Base-by-base conservation (phyloP, 2,888 invertebrate species). In the Helobdella robusta region DNA sequence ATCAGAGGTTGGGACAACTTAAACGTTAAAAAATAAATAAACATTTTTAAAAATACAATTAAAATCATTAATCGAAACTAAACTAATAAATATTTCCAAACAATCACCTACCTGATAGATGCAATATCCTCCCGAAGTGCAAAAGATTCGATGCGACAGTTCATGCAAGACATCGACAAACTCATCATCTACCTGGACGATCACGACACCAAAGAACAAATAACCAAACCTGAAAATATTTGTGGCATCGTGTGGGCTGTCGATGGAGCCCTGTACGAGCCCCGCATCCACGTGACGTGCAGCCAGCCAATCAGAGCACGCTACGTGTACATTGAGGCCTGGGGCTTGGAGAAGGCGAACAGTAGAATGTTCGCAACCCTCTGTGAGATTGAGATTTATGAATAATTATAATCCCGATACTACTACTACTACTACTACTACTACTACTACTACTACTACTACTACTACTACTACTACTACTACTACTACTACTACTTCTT, bases 351-450 rank as follows among this genome's bases (percentile, higher is more conserved):
- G 40, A 79, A 81, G 70, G 75, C 81, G 56, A 81, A 80, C 78
- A 80, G 79, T 68, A 73, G 79, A 59, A 75, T 82, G 34, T 83
- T 82, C 73, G 80, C 82, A 30, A 80, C 82, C 32, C 73, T 83
- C 23, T 83, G 83, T 70, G 82, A 83, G 74, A 82, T 83, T 15
- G 78, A 80, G 75, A 80, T 82, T 32, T 82, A 82, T 52, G 66
- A 65, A 35, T 69, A 59, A 66, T 30, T 30, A n/a, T n/a, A n/a
- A n/a, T n/a, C n/a, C n/a, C n/a, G n/a, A n/a, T 59, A 59, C 59
- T 44, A 60, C 60, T 44, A 60, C 60, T 44, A 60, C 60, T 44
- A 60, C 60, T 44, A 60, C 60, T 44, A 60, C 60, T 44, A 60
- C 60, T 44, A 60, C 60, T 44, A 60, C 60, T 44, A 60, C 60